Evolutionary conservation across 2,797 vertebrate species (phyloP), one percentile per base, ranked within the genome.

Genomic region (Sternarchorhynchus goeldii): DNA sequence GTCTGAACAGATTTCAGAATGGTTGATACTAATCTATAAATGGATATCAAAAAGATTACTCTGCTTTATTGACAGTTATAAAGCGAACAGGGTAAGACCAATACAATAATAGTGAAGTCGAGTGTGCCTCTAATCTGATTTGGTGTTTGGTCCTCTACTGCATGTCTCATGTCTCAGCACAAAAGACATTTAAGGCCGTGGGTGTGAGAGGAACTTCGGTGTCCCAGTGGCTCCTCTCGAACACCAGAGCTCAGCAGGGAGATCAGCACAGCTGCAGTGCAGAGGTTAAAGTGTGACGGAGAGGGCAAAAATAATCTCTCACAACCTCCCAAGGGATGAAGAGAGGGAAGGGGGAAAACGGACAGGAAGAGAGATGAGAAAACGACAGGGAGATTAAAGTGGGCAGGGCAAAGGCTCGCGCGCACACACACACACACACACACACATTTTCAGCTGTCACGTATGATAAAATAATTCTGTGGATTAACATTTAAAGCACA

Each of bases 141-240:
- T 68, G 20, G 29, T 25, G 50, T 68, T 68, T 68, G 66, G 50
- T 67, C 65, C 39, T 67, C 39, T 67, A 20, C n/a, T 25, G 65
- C 36, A 39, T 21, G 21, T 53, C 66, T 68, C 66, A 5, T 20
- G 66, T 7, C 66, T 5, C 1, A 7, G 6, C 66, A 31, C 7
- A 16, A 53, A 29, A 5, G 66, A 41, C 53, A 68, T 68, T 68
- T 31, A 29, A 68, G 31, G 45, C 45, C 12, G 45, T 12, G 10
- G 45, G 45, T 10, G 12, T 2, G 10, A 50, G 45, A 12, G 45
- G 10, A 50, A 50, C 45, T 14, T 50, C 45, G 14, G 45, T 50
- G 12, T 50, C 45, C 45, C 45, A 50, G 45, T 50, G 66, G 66
- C 45, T 68, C 66, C 16, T 68, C 21, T 21, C 21, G 66, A 53